phyloP scores from a whole-genome alignment of 2,113 vertebrate genomes.

The Eublepharis macularius region DNA sequence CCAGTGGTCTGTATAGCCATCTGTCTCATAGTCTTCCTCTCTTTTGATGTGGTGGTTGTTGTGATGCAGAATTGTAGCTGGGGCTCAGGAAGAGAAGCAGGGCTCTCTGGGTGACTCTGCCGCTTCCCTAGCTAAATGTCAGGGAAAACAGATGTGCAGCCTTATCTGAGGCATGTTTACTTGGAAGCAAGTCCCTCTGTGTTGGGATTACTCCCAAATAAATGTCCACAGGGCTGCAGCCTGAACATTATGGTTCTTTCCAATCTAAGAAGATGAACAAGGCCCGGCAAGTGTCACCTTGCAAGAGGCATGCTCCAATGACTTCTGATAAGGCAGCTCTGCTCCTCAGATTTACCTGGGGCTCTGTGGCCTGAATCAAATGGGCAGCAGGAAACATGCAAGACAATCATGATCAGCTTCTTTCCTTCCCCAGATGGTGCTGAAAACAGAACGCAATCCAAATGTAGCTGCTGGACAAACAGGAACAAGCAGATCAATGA shows the following conservation, averaged over 20 bases:
- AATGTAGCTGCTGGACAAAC: neutral
- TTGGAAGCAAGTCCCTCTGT: neutral
- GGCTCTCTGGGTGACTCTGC: neutral
- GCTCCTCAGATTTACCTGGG: neutral
- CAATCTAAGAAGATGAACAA: neutral
- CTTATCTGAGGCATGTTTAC: neutral
- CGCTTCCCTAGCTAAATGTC: neutral
- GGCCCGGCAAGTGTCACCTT: neutral
- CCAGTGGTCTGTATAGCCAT: too few species aligned
- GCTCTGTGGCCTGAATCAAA: neutral
- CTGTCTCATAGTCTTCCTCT: neutral
- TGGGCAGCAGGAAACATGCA: neutral
- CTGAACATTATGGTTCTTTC: neutral
- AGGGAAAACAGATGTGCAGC: neutral
- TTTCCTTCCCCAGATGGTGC: neutral
- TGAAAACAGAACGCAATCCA: accelerated
- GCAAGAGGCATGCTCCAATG: neutral
- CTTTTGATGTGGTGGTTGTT: accelerated
- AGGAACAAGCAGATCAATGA: accelerated
- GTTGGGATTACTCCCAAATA: neutral
- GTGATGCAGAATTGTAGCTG: accelerated
- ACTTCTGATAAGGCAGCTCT: accelerated
- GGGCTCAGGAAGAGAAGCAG: neutral
- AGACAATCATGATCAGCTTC: neutral
- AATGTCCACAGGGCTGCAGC: neutral